Evolutionary conservation across 1,140 invertebrate species (phyloP).

Genomic region (Hormaphis cornu): DNA sequence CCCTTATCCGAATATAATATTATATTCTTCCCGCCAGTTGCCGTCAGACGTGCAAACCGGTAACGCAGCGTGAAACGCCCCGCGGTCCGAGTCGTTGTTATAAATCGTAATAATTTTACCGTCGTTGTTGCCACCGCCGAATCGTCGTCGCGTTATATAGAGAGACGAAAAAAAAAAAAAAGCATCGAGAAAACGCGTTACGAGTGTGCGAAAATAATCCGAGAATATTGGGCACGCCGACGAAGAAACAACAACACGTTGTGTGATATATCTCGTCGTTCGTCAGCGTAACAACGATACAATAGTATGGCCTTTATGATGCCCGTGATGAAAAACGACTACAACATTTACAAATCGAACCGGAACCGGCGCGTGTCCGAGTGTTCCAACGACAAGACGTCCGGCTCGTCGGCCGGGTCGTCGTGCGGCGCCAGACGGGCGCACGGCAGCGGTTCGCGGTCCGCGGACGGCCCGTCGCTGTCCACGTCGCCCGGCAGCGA

Average conservation of each 20-base stretch:
- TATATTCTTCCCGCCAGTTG: slow-evolving; percentile 23
- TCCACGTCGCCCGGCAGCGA: slow-evolving; percentile 62
- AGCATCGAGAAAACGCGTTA: too few relatives aligned
- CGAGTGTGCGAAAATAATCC: too few relatives aligned
- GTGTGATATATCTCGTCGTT: too few relatives aligned
- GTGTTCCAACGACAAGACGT: slow-evolving; percentile 54
- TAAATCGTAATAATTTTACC: not conserved
- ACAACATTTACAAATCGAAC: slow-evolving; percentile 80
- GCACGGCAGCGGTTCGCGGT: slow-evolving; percentile 68
- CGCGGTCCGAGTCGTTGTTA: not conserved
- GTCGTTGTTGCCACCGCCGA: too few relatives aligned
- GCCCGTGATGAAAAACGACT: slow-evolving; percentile 85
- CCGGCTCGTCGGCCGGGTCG: slow-evolving; percentile 44
- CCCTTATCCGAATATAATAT: slow-evolving; percentile 17
- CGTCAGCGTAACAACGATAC: not conserved
- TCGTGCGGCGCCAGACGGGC: slow-evolving; percentile 53
- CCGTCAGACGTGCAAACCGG: slow-evolving; percentile 9
- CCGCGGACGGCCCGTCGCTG: slow-evolving; percentile 55
- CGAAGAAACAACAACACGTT: too few relatives aligned
- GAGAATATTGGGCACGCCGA: too few relatives aligned
- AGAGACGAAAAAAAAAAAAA: too few relatives aligned
- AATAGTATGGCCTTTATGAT: slow-evolving; percentile 80
- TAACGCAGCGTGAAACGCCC: not conserved
- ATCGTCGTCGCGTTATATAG: too few relatives aligned
- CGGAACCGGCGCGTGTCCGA: slow-evolving; percentile 62